Evolutionary conservation across 2,113 vertebrate genomes (phyloP).

Genomic region (Athene noctua): DNA sequence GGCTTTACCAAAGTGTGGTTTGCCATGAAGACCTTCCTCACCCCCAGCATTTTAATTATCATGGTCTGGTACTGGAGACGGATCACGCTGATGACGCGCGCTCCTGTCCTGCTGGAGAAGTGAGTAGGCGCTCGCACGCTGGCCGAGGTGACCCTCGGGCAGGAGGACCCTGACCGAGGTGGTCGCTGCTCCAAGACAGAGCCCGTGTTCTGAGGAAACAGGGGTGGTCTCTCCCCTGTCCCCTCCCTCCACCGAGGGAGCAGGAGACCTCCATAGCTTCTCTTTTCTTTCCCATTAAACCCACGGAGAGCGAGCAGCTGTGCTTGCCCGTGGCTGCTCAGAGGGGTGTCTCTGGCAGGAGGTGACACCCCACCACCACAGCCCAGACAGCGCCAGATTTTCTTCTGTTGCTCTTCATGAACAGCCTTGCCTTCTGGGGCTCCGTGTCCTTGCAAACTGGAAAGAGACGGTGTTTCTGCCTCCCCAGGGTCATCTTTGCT

Average conservation of each 20-base stretch:
- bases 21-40: conserved; percentile 99
- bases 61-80: conserved; percentile 99
- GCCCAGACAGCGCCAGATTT: not conserved
- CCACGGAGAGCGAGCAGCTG: not conserved
- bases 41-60: conserved; percentile 93
- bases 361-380: not conserved
- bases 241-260: not conserved
- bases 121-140: conserved; percentile 60
- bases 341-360: not conserved
- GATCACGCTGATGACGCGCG: conserved; percentile 90
- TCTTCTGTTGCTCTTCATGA: not conserved
- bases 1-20: conserved; percentile 99
- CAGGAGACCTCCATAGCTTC: not conserved
- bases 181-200: not conserved
- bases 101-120: conserved; percentile 97
- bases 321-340: rapidly evolving
- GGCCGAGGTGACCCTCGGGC: not conserved
- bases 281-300: not conserved
- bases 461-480: not conserved
- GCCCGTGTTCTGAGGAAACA: rapidly evolving
- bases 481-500: conserved; percentile 91
- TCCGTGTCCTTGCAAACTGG: not conserved
- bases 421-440: not conserved
- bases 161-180: not conserved
- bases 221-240: not conserved